Percentiles rank a stretch among this genome's conserved stretches.
Evolutionary conservation across 1,140 invertebrate genomes (phyloP).

Genomic region (Zelostemma sp.): DNA sequence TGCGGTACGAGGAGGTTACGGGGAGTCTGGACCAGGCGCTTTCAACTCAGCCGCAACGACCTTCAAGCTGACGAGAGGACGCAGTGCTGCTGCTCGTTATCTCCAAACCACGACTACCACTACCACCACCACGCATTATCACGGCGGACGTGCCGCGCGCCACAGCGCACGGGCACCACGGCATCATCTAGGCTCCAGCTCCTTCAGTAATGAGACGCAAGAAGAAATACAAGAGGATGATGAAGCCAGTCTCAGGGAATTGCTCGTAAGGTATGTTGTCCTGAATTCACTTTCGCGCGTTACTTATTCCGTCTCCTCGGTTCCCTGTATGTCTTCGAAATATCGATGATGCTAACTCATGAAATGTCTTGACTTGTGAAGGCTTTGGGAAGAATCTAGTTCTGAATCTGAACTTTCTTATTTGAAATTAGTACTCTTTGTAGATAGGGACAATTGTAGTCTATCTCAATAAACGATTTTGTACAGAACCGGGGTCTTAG

Average conservation of each 20-base stretch:
- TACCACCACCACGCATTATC: conserved; percentile 57
- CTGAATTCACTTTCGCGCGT: no score
- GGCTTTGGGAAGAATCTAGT: no score
- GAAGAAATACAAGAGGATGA: conserved; percentile 80
- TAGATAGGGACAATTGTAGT: no score
- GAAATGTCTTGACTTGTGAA: no score
- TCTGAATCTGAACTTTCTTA: no score
- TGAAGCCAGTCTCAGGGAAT: conserved; percentile 87
- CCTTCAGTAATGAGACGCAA: conserved; percentile 72
- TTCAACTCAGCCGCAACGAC: conserved; percentile 55
- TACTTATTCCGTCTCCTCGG: no score
- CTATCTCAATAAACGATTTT: no score
- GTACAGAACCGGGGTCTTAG: no score
- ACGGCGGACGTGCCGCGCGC: conserved; percentile 45
- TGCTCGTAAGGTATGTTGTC: conserved; percentile 83
- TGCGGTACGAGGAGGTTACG: conserved; percentile 58
- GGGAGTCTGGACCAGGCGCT: conserved; percentile 59
- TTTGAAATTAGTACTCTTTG: no score
- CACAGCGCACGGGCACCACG: conserved; percentile 55
- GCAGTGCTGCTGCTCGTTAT: conserved; percentile 59
- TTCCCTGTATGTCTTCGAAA: no score
- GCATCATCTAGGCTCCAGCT: conserved; percentile 60
- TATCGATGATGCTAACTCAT: no score
- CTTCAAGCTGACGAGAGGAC: conserved; percentile 69
- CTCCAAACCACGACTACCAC: conserved; percentile 60